Percentiles rank a stretch among this genome's conserved stretches.
These are phyloP conservation scores for Coboldia fuscipes DNA, from an alignment of 1,140 invertebrate genomes.

Conservation along the genomic window DNA sequence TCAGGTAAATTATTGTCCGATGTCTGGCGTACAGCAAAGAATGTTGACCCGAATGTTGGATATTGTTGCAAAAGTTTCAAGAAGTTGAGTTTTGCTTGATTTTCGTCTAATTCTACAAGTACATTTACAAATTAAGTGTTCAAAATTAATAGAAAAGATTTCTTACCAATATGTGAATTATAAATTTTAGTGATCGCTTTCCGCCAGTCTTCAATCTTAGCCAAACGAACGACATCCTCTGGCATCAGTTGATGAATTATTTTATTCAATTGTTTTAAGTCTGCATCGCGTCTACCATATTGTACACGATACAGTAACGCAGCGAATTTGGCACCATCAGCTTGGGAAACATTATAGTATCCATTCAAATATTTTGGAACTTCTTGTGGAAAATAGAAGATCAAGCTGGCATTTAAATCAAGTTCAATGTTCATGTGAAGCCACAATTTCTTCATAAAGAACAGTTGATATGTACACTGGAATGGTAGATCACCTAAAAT, in stretches of 20 bases:
- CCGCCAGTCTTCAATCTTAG: conserved; percentile 65
- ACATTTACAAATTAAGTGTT: conserved; percentile 10
- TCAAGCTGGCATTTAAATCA: conserved; percentile 74
- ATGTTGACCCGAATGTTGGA: conserved; percentile 85
- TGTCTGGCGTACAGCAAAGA: conserved; percentile 84
- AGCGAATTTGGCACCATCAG: conserved; percentile 58
- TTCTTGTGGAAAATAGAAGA: conserved; percentile 92
- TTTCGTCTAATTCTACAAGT: conserved; percentile 20
- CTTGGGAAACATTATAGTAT: conserved; percentile 60
- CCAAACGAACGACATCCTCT: conserved; percentile 48
- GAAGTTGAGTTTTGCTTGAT: conserved; percentile 68
- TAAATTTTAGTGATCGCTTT: conserved; percentile 43
- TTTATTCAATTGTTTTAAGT: conserved; percentile 31
- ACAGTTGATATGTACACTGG: conserved; percentile 76
- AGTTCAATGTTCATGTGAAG: conserved; percentile 61
- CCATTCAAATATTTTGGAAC: conserved; percentile 77
- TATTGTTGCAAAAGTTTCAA: conserved; percentile 60
- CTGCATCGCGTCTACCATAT: conserved; percentile 43
- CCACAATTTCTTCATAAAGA: conserved; percentile 96
- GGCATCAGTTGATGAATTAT: conserved; percentile 59
- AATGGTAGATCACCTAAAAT: conserved; percentile 22
- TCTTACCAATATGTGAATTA: conserved; percentile 32
- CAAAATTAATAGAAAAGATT: no score
- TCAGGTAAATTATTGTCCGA: conserved; percentile 69
- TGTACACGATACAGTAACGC: conserved; percentile 61